A percentile compares a stretch with the other conserved stretches of the same genome.
Conservation (phyloP, 2,113 vertebrate genomes). For the Poeciliopsis turrubarensis region DNA sequence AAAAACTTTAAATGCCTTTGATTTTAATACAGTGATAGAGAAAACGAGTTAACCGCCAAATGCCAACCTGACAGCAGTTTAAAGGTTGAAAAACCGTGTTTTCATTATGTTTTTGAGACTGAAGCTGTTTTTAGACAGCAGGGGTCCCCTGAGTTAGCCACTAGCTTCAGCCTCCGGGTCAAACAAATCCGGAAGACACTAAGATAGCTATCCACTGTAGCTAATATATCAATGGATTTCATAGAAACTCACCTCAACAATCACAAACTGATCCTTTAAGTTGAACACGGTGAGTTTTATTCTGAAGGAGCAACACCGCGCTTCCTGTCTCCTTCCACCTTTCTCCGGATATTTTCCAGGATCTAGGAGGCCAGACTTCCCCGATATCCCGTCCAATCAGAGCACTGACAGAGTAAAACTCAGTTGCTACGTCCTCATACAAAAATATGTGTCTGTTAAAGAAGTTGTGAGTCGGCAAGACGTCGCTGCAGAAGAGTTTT, state of each 20-base stretch:
- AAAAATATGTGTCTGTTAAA: conserved; percentile 21
- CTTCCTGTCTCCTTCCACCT: conserved; percentile 14
- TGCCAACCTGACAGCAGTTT: too few relatives aligned
- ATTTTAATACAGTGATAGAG: background rate
- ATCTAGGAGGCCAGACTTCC: conserved; percentile 2
- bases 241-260: background rate
- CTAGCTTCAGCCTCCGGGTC: too few relatives aligned
- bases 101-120: too few relatives aligned
- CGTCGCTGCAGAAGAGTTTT: background rate
- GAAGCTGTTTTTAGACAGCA: too few relatives aligned
- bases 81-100: too few relatives aligned
- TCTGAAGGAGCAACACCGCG: background rate
- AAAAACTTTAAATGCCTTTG: background rate
- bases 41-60: too few relatives aligned
- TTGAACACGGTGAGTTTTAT: conserved; percentile 4
- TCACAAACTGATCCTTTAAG: background rate
- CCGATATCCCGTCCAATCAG: conserved; percentile 50
- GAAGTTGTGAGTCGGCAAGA: conserved; percentile 22
- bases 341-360: background rate
- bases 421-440: conserved; percentile 38
- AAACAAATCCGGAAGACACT: too few relatives aligned
- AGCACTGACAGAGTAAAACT: conserved; percentile 34
- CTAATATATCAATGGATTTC: too few relatives aligned
- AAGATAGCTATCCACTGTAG: too few relatives aligned
- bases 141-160: too few relatives aligned